Base-by-base conservation (phyloP, 2,797 vertebrate genomes). In the Fistularia commersonii region DNA sequence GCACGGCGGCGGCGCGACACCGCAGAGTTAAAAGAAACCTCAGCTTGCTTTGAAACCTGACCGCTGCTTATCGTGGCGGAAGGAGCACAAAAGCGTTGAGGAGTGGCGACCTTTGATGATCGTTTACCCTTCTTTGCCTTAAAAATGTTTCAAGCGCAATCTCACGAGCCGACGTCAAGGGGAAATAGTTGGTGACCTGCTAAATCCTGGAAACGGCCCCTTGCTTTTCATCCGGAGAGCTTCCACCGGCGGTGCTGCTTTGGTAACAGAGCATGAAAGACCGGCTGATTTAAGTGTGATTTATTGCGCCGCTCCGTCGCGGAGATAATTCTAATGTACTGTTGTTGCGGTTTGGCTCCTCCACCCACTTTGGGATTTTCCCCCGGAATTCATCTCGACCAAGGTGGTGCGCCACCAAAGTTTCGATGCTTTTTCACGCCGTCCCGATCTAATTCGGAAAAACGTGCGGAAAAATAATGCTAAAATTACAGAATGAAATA, bases 271-370 rank as follows among this genome's bases (percentile, higher is more conserved):
- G 34, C 34, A 11, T 32, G n/a, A 12, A 45, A 11, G 14, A 15
- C 23, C 13, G 55, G 36, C 14, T 12, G 43, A 35, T 41, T 38
- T 32, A 46, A 54, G 50, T n/a, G 32, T 38, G 40, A 56, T 31
- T 15, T 40, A 34, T 42, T 35, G 13, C 44, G 7, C 23, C 48
- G 51, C 31, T 32, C 6, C 4, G 7, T 31, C 42, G 23, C n/a
- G 11, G 33, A 13, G 58, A 55, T 41, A 23, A 59, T 47, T 11
- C 15, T 48, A 12, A 55, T 61, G 45, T 47, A 0, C 36, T 60
- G 45, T 47, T 66, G 57, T 64, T 50, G 51, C 62, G 63, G 54
- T 63, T 49, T 8, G 5, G 11, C 13, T 42, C 45, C 42, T 63
- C 52, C 48, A 8, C 51, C 58, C 48, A 33, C 47, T 14, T 7